phyloP scores from a whole-genome alignment of 2,888 invertebrate species.

The Serrognathus titanus region DNA sequence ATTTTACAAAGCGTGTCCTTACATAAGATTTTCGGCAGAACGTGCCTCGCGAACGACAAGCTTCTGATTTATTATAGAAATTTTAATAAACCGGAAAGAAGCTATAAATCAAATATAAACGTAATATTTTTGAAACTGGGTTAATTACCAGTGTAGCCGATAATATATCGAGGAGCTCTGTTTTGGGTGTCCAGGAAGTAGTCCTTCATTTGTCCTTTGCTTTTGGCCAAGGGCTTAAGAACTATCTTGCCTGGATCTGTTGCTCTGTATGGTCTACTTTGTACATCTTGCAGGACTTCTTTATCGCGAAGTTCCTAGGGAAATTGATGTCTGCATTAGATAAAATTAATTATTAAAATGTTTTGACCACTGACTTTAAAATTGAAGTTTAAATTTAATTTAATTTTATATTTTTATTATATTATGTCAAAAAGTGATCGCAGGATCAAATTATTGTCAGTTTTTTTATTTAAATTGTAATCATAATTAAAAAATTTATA shows the following conservation, averaged over 20 bases:
- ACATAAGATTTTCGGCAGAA: no score
- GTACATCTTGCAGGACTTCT: slow-evolving; percentile 49
- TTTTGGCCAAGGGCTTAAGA: slow-evolving; percentile 36
- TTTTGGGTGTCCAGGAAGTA: slow-evolving; percentile 49
- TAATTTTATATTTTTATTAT: no score
- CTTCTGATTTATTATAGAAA: background rate
- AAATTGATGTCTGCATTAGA: background rate
- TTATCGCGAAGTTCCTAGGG: slow-evolving; percentile 49
- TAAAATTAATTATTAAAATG: background rate
- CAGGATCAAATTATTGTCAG: no score
- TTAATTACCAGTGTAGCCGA: slow-evolving; percentile 63
- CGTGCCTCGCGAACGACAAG: background rate
- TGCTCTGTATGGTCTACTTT: slow-evolving; percentile 56
- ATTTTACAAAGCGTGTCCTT: no score
- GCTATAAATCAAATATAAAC: background rate
- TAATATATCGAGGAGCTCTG: slow-evolving; percentile 56
- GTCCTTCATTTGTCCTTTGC: slow-evolving; percentile 45
- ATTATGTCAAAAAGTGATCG: no score
- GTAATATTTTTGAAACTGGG: background rate
- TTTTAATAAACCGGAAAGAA: background rate
- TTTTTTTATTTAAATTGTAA: background rate
- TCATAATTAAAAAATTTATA: slow-evolving; percentile 1
- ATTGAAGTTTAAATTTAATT: no score
- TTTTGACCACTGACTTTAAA: no score
- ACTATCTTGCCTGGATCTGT: slow-evolving; percentile 49